phyloP scores from a whole-genome alignment of 2,888 invertebrate species.

The Zeuzera pyrina region DNA sequence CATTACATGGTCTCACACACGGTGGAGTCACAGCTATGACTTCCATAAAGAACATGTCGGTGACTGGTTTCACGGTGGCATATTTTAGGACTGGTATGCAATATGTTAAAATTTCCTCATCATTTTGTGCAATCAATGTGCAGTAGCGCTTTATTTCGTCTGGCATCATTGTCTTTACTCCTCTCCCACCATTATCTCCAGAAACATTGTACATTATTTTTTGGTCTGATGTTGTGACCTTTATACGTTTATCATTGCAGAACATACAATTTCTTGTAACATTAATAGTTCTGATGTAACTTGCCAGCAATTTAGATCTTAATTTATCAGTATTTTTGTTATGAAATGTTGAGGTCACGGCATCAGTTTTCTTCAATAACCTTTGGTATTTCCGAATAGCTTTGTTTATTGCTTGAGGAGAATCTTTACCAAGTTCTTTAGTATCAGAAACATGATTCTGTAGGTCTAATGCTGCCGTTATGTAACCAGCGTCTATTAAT shows the following conservation, averaged over 20 bases:
- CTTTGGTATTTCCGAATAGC: slow-evolving; percentile 53
- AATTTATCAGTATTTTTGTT: slow-evolving; percentile 66
- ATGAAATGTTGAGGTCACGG: slow-evolving; percentile 39
- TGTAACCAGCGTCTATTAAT: slow-evolving; percentile 81
- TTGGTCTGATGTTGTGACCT: slow-evolving; percentile 73
- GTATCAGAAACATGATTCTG: slow-evolving; percentile 54
- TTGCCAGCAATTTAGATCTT: slow-evolving; percentile 52
- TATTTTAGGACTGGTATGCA: slow-evolving; percentile 79
- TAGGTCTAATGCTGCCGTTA: slow-evolving; percentile 81
- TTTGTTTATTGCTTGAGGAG: slow-evolving; percentile 55
- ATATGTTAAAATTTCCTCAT: slow-evolving; percentile 77
- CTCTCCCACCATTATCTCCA: slow-evolving; percentile 34
- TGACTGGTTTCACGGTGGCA: slow-evolving; percentile 70
- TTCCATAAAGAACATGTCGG: slow-evolving; percentile 91
- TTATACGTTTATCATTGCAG: slow-evolving; percentile 66
- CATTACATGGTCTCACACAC: slow-evolving; percentile 83
- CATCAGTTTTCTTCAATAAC: slow-evolving; percentile 38
- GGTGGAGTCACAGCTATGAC: slow-evolving; percentile 90
- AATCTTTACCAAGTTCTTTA: slow-evolving; percentile 38
- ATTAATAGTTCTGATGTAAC: slow-evolving; percentile 57
- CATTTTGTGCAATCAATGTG: slow-evolving; percentile 79
- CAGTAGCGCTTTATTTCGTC: slow-evolving; percentile 79
- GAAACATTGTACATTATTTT: slow-evolving; percentile 69
- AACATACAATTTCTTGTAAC: slow-evolving; percentile 64
- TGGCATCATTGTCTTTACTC: slow-evolving; percentile 73